Conservation (phyloP, 1,140 invertebrate genomes). For the Drosophila murphyi region DNA sequence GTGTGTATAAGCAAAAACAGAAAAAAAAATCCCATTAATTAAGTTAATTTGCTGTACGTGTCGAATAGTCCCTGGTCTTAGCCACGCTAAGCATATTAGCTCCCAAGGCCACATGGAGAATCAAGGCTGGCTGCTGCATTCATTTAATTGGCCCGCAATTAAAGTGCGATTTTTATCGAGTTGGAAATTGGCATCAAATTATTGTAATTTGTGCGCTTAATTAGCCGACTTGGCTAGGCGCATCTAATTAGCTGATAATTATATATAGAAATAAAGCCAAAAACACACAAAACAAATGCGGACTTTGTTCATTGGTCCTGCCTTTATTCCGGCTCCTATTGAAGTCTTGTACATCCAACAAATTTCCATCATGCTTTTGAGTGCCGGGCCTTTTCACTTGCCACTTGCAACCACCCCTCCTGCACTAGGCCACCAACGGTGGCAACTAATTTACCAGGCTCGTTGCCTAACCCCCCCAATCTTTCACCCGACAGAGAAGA, state of each 20-base stretch:
- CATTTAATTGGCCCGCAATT: slow-evolving; percentile 66
- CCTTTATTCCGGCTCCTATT: background rate
- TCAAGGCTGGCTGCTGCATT: slow-evolving; percentile 31
- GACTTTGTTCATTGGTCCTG: background rate
- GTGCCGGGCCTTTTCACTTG: slow-evolving; percentile 22
- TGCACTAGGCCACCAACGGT: slow-evolving; percentile 2
- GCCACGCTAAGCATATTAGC: slow-evolving; percentile 7
- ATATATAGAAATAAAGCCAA: slow-evolving; percentile 42
- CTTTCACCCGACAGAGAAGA: background rate
- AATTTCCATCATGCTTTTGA: slow-evolving; percentile 51
- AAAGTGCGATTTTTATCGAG: slow-evolving; percentile 29
- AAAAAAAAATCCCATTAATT: slow-evolving; percentile 64
- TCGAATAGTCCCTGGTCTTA: slow-evolving; percentile 27
- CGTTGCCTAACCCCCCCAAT: background rate
- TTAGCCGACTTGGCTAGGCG: slow-evolving; percentile 43
- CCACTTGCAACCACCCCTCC: slow-evolving; percentile 39
- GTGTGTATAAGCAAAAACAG: slow-evolving; percentile 41
- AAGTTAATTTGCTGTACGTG: slow-evolving; percentile 69
- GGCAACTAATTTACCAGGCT: slow-evolving; percentile 66
- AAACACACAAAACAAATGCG: slow-evolving; percentile 22
- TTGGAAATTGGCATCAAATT: slow-evolving; percentile 46
- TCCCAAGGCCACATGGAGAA: background rate
- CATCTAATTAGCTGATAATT: slow-evolving; percentile 69
- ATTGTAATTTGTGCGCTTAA: slow-evolving; percentile 51
- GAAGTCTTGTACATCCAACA: slow-evolving; percentile 31